Evolutionary conservation across 2,113 vertebrate species (phyloP), one percentile per base, ranked within the genome.

Genomic region (Cervus canadensis): DNA sequence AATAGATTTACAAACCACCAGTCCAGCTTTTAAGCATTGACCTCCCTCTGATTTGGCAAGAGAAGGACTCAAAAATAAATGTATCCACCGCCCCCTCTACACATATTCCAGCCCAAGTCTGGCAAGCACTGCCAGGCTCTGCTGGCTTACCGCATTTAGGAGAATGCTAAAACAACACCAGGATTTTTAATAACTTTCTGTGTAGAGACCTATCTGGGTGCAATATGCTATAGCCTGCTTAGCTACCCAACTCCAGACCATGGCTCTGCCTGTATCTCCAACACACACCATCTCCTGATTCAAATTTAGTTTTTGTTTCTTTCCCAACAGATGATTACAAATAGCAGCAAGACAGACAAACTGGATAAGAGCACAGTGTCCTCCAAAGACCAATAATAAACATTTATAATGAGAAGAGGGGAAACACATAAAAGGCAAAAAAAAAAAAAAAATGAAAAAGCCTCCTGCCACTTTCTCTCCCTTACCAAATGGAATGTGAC

Each of bases 31-130:
- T 57, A 84, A 96, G 26, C 76, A 89, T 3, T 64, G 21, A 79
- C 19, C 12, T 21, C 6, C 28, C 45, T 33, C 25, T n/a, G 48
- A 98, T 91, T 88, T 60, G 60, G 36, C 45, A 94, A 9, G 6
- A 87, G 71, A 88, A 79, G 21, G 52, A 92, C 56, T 83, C 12
- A 88, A 64, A 94, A 85, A 45, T 85, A 92, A 97, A 92, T 62
- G 28, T 87, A 89, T 93, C 30, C 11, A 17, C 30, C 15, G 5
- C 11, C 67, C 28, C 25, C 40, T 87, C 84, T 56, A 88, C 60
- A 45, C 3, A 93, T 48, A 96, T 56, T n/a, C 40, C 26, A 91
- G 36, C 48, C 50, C 67, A 78, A 89, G n/a, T 67, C 23, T 94
- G 57, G 33, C 30, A 78, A 87, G 28, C 3, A 0, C 21, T 94